Base-by-base conservation (phyloP, 2,888 invertebrate genomes). In the Zaprionus bogoriensis region DNA sequence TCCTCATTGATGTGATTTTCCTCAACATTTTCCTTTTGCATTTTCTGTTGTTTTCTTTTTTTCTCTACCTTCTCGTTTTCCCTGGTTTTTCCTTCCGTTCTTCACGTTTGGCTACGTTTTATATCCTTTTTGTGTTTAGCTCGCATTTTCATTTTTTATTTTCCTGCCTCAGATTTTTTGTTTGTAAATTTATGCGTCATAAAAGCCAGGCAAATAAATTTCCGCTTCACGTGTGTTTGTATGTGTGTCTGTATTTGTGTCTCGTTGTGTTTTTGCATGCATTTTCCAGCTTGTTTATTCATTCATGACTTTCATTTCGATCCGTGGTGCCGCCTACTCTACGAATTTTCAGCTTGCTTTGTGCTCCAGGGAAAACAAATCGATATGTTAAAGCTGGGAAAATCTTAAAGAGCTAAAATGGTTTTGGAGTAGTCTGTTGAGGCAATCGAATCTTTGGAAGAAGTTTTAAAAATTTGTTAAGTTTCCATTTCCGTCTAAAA, bases 181-280 rank as follows among this genome's bases (percentile, higher is more conserved):
- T 69, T 61, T 64, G 47, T 57, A 70, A 86, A 84, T 87, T 78
- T 84, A 81, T 84, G 84, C 73, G 59, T 70, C 67, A 87, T 87
- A 84, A 87, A 83, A 79, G 53, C 46, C 41, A 60, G 30, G 53
- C 44, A 74, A 61, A 67, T 74, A 67, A 64, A 67, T 67, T 77
- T 68, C 36, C 36, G 36, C 41, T 41, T 12, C 25, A 20, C 36
- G 36, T 47, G 30, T 20, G n/a, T 28, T 1, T 25, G 52, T 41
- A 25, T 42, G 22, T 47, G 27, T 23, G n/a, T 17, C 14, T 52
- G 17, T 45, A 17, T 36, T 12, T 64, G 28, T 52, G 10, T 14
- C 3, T 30, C 1, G 27, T 6, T 38, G 19, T 51, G 10, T 30
- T 6, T 57, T 5, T 51, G 17, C 38, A 52, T 39, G 32, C 48